Conservation (phyloP, 2,888 invertebrate species). For the Diabrotica balteata region DNA sequence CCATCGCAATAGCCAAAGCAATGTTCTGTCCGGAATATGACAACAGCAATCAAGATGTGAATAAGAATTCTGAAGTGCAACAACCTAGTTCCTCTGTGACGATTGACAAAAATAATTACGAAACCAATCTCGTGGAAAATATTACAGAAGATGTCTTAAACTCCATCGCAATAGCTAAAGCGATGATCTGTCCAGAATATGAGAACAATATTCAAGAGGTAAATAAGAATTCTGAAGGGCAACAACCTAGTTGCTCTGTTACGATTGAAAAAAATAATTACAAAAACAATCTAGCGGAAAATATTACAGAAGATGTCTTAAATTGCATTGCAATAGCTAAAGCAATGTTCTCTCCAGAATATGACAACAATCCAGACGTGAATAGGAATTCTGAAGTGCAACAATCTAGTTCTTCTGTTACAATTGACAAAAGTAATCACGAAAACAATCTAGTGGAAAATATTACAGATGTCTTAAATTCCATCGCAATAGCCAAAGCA, state of each 20-base stretch:
- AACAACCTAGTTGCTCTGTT: conserved; percentile 11
- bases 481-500: conserved; percentile 2
- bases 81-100: not conserved
- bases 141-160: not conserved
- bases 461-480: not conserved
- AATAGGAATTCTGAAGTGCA: conserved; percentile 15
- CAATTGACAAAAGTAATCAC: conserved; percentile 27
- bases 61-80: not conserved
- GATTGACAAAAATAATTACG: not conserved
- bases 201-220: not conserved
- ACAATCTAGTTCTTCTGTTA: conserved; percentile 14
- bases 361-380: conserved; percentile 6
- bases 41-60: not conserved
- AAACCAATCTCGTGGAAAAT: not conserved
- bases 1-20: not conserved
- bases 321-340: not conserved
- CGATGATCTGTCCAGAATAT: conserved; percentile 11
- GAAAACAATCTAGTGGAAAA: conserved; percentile 3
- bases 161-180: conserved; percentile 1
- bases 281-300: conserved; percentile 2
- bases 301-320: too few species aligned
- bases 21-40: not conserved
- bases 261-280: conserved; percentile 30
- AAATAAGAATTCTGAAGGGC: conserved; percentile 13
- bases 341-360: conserved; percentile 12